A percentile compares a stretch with the other conserved stretches of the same genome.
These are phyloP conservation scores for Hyperoplus lanceolatus DNA, from an alignment of 2,797 vertebrate species.

Conservation along the genomic window DNA sequence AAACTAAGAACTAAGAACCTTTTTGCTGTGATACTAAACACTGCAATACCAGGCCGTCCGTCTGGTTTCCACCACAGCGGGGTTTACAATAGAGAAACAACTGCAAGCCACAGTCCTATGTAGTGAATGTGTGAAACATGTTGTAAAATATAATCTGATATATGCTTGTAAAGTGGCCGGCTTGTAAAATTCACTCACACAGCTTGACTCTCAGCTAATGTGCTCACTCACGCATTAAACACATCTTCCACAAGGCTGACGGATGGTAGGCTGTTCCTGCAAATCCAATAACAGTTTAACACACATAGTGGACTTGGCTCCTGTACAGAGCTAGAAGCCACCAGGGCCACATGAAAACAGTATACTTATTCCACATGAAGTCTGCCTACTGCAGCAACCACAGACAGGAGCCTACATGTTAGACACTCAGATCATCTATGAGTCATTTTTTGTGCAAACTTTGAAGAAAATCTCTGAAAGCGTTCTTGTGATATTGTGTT, in stretches of 20 bases:
- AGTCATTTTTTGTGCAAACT: too few species aligned
- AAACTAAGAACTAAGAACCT: too few species aligned
- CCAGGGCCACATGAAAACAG: conserved; percentile 30
- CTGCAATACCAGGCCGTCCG: neutral
- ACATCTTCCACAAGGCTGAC: neutral
- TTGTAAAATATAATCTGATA: conserved; percentile 12
- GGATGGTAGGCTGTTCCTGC: neutral
- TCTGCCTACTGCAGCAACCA: conserved; percentile 3
- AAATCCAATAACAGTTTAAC: neutral
- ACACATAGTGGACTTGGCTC: neutral
- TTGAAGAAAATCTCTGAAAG: neutral
- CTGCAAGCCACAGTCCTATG: neutral
- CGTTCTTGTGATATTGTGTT: too few species aligned
- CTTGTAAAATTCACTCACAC: neutral
- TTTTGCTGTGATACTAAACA: neutral
- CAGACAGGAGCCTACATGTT: neutral
- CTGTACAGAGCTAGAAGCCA: conserved; percentile 6
- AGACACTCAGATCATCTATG: neutral
- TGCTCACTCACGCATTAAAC: neutral
- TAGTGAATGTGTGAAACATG: conserved; percentile 7
- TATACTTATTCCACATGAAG: conserved; percentile 1
- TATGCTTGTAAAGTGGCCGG: neutral
- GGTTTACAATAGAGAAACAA: neutral
- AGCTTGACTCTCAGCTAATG: neutral
- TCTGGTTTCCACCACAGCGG: conserved; percentile 5